Conservation (phyloP, 2,888 invertebrate genomes). For the Cephus spinipes region DNA sequence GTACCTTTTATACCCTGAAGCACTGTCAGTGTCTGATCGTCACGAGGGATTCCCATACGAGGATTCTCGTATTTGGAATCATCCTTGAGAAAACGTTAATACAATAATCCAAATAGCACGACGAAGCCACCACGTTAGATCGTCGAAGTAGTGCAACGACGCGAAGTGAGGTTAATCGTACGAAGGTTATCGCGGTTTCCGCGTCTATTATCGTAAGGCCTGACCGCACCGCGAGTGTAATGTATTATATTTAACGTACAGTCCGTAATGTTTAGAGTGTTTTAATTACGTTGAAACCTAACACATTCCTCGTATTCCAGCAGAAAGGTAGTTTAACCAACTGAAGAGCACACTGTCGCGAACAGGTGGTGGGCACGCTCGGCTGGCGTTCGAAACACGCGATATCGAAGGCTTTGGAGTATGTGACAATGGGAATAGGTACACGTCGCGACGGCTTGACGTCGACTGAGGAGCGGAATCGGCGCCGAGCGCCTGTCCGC, state of each 20-base stretch:
- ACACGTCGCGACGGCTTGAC: slow-evolving; percentile 64
- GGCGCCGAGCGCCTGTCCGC: slow-evolving; percentile 52
- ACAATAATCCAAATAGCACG: not conserved
- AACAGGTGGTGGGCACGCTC: slow-evolving; percentile 57
- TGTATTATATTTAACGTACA: not conserved
- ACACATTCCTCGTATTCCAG: not conserved
- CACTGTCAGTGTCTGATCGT: not conserved
- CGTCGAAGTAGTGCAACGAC: not conserved
- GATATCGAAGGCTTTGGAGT: slow-evolving; percentile 23
- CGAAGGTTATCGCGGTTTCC: not conserved
- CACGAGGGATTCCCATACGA: not conserved
- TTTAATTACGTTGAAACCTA: not conserved
- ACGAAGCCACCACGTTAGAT: not conserved
- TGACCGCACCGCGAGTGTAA: not conserved
- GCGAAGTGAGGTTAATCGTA: not conserved
- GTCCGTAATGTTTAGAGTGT: not conserved
- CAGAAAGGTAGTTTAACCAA: not conserved
- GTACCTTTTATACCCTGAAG: not conserved
- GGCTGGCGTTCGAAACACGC: slow-evolving; percentile 41
- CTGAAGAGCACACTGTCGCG: slow-evolving; percentile 27
- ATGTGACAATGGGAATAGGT: slow-evolving; percentile 42
- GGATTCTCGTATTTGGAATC: not conserved
- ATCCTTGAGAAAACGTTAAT: not conserved
- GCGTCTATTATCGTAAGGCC: not conserved
- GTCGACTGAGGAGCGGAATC: slow-evolving; percentile 61